A percentile compares a stretch with the other conserved stretches of the same genome.
Conservation (phyloP, 1,140 invertebrate species). For the Listronotus oregonensis region DNA sequence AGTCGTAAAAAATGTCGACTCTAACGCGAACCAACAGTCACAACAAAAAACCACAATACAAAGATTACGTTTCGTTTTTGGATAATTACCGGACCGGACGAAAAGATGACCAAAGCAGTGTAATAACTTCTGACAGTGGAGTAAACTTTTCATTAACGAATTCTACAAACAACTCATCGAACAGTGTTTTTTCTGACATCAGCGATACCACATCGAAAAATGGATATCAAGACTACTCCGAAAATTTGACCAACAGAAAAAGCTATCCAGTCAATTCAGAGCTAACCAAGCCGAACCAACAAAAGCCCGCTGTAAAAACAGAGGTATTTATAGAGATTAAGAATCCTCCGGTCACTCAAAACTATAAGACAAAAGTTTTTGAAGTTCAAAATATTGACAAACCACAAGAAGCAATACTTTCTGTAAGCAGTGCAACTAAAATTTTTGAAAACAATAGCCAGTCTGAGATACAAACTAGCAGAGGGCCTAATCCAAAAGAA, state of each 20-base stretch:
- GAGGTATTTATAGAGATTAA: conserved; percentile 50
- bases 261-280: conserved; percentile 27
- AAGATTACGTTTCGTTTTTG: conserved; percentile 48
- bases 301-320: conserved; percentile 40
- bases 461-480: not conserved
- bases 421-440: conserved; percentile 27
- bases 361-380: conserved; percentile 14
- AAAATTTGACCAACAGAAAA: conserved; percentile 8
- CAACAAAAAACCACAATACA: conserved; percentile 39
- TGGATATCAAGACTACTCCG: not conserved
- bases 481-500: not conserved
- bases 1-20: conserved; percentile 31
- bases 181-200: conserved; percentile 34
- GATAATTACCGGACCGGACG: conserved; percentile 42
- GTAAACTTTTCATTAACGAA: conserved; percentile 33
- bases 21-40: conserved; percentile 30
- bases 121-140: conserved; percentile 38
- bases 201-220: conserved; percentile 17
- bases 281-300: not conserved
- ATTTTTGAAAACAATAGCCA: conserved; percentile 29
- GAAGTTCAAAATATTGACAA: conserved; percentile 16
- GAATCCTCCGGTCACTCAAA: conserved; percentile 2
- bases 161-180: conserved; percentile 35
- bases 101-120: conserved; percentile 41
- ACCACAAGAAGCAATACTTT: conserved; percentile 23